Base-by-base conservation (phyloP, 2,888 invertebrate species). In the Seira sanloemensis region DNA sequence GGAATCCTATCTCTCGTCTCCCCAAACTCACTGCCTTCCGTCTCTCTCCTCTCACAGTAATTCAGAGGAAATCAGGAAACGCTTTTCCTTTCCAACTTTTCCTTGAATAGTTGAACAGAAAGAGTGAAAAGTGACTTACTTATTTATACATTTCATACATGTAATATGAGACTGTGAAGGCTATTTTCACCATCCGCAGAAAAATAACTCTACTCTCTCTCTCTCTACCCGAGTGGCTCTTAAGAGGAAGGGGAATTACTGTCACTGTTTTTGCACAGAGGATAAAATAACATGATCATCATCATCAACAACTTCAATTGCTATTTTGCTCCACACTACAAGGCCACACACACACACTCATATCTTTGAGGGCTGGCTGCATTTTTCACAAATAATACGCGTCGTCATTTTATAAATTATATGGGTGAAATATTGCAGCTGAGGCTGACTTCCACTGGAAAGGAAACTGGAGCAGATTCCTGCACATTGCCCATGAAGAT, bases 211-310 rank as follows among this genome's bases (percentile, higher is more conserved):
- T n/a, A n/a, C n/a, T n/a, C n/a, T n/a, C n/a, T n/a, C n/a, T n/a
- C n/a, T n/a, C n/a, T n/a, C n/a, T n/a, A n/a, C n/a, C 12, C 7
- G 37, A 37, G 71, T 50, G 82, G 76, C 69, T 69, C 50, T 82
- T 76, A 50, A 76, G 27, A 54, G 76, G 72, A 78, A 68, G 76
- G 50, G 58, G 67, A 72, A 78, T 83, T 78, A 83, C 75, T 76
- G 75, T 81, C 81, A 81, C 26, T 67, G 19, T 62, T 18, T 62
- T 62, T 12, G 16, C 62, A 62, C 62, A 62, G n/a, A 7, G 4
- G 4, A 12, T 62, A 4, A 12, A n/a, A n/a, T 62, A 62, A 18
- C n/a, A 62, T 18, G 62, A 62, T n/a, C 62, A 12, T 62, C 62
- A 12, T n/a, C 62, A 62, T 62, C 62, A 46, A 9, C n/a, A n/a